Percentiles rank a stretch among this genome's conserved stretches.
These are phyloP conservation scores for Mesochorus sp. DNA, from an alignment of 2,888 invertebrate genomes.

Conservation along the genomic window DNA sequence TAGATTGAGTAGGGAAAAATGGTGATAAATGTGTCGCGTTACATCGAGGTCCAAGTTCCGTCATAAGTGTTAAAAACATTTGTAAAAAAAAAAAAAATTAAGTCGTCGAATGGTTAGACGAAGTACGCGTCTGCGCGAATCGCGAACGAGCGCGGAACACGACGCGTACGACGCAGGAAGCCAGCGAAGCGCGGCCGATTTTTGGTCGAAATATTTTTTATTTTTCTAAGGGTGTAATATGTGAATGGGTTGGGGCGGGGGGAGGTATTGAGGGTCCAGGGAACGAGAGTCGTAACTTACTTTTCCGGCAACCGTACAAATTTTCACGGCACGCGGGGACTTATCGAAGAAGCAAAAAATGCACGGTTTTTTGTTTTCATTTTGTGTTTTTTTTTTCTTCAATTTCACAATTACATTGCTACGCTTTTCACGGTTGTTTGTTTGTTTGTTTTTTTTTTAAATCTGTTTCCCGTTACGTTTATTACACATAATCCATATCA, in stretches of 20 bases:
- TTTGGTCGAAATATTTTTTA: constrained; percentile 14
- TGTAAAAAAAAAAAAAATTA: constrained; percentile 8
- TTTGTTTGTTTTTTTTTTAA: constrained; percentile 19
- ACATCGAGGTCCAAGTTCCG: not conserved
- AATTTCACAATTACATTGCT: constrained; percentile 54
- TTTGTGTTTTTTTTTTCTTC: constrained; percentile 7
- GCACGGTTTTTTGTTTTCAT: constrained; percentile 64
- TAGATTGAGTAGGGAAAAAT: no score
- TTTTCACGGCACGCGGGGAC: constrained; percentile 26
- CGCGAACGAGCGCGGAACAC: constrained; percentile 75
- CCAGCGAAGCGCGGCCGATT: constrained; percentile 76
- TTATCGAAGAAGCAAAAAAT: constrained; percentile 3
- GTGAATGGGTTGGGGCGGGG: constrained; percentile 18
- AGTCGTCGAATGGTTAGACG: constrained; percentile 31
- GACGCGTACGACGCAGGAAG: constrained; percentile 78
- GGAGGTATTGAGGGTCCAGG: constrained; percentile 21
- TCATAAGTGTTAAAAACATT: not conserved
- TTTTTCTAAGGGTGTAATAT: constrained; percentile 4
- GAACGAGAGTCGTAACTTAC: not conserved
- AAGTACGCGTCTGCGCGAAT: constrained; percentile 72
- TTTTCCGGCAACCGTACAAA: constrained; percentile 4
- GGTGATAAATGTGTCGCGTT: not conserved
- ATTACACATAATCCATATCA: constrained; percentile 59
- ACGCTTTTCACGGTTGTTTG: constrained; percentile 34
- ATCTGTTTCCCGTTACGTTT: constrained; percentile 44